Base-by-base conservation (phyloP, 2,113 vertebrate genomes). In the Mastomys coucha region DNA sequence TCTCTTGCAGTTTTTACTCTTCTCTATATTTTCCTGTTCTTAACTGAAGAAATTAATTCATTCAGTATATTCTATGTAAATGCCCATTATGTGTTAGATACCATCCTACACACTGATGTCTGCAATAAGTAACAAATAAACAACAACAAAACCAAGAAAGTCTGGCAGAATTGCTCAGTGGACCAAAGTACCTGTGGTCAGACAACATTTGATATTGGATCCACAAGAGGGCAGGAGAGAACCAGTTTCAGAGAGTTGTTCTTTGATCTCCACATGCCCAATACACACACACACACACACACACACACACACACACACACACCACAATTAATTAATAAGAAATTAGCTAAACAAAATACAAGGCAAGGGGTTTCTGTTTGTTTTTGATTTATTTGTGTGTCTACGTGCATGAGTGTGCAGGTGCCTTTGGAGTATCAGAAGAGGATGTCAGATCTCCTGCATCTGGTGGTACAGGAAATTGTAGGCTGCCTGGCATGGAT, bases 21-120 rank as follows among this genome's bases (percentile, higher is more conserved):
- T 94, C 91, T 81, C 92, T 72, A 63, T 86, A 86, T 72, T n/a
- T 51, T 65, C 10, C 7, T 45, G 0, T 10, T 95, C 8, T 88
- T 96, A 89, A 60, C 49, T 97, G 77, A 96, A 96, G 42, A 95
- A 90, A 80, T 49, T 72, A 1, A 69, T 70, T 85, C 7, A 81
- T 92, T 65, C 36, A 91, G 1, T 93, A 89, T 67, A 58, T 78
- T 70, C 84, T 97, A 78, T 92, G 9, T 70, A 92, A 88, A 58
- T 88, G 10, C 16, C 51, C 88, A 28, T n/a, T 16, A 17, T 65
- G 12, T 88, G 90, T 96, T 36, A 73, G 73, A 26, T 77, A 67
- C 20, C 6, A 3, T 10, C 14, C 2, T 67, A 63, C 14, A 89
- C 28, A 65, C 10, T 88, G 53, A 72, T 88, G 58, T 76, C 87